These are phyloP conservation scores for Bombus breviceps DNA, from an alignment of 1,140 invertebrate genomes.

Conservation along the genomic window DNA sequence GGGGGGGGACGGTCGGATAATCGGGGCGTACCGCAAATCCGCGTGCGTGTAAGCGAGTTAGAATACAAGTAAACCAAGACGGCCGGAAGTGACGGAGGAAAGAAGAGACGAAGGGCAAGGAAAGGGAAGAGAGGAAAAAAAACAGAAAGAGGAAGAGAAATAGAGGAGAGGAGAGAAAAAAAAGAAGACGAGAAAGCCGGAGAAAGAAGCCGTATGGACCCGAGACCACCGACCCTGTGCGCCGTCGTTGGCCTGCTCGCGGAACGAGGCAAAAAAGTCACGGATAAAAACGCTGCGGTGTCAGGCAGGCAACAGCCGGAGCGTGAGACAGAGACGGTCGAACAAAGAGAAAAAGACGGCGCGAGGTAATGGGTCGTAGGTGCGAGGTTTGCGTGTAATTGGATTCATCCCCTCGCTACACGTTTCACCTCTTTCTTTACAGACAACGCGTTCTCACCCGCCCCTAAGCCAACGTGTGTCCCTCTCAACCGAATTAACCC, in stretches of 20 bases:
- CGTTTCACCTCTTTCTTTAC: constrained; percentile 56
- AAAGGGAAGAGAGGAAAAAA: constrained; percentile 1
- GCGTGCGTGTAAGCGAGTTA: constrained; percentile 67
- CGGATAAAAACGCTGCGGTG: constrained; percentile 8
- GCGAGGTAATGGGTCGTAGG: constrained; percentile 76
- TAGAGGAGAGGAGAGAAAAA: not conserved
- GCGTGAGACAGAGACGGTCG: constrained; percentile 11
- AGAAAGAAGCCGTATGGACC: constrained; percentile 60
- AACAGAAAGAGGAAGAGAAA: not conserved
- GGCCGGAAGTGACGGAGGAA: constrained; percentile 47
- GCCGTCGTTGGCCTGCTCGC: constrained; percentile 27
- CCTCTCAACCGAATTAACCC: constrained; percentile 42
- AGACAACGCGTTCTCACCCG: constrained; percentile 22
- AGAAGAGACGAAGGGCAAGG: constrained; percentile 6
- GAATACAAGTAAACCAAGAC: constrained; percentile 50
- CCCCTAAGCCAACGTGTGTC: constrained; percentile 1
- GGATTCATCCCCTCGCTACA: constrained; percentile 75
- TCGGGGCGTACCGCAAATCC: constrained; percentile 74
- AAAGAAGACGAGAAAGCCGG: constrained; percentile 1
- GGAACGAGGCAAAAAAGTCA: constrained; percentile 21
- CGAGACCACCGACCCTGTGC: constrained; percentile 7
- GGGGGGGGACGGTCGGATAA: constrained; percentile 53
- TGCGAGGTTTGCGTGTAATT: constrained; percentile 79
- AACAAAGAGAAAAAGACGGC: constrained; percentile 50
- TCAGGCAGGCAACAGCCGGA: not conserved